Evolutionary conservation across 2,113 vertebrate species (phyloP).

Genomic region (Desmodus rotundus): DNA sequence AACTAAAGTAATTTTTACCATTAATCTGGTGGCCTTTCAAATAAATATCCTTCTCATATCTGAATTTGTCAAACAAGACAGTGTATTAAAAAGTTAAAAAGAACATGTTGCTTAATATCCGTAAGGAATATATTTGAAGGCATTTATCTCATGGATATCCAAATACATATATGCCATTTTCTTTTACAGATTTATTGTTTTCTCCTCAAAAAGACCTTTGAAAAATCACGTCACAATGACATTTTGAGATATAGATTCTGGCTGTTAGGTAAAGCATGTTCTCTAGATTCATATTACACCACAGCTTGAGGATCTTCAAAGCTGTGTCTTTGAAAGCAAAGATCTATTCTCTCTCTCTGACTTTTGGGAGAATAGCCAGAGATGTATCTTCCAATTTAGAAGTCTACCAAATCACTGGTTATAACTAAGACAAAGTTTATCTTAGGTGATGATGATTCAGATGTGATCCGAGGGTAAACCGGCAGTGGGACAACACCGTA

Average conservation of each 20-base stretch:
- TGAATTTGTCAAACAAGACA: background rate
- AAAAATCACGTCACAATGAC: background rate
- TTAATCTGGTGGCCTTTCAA: background rate
- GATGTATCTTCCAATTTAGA: background rate
- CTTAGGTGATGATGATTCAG: background rate
- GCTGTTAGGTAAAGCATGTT: background rate
- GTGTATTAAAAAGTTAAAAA: background rate
- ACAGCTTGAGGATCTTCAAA: background rate
- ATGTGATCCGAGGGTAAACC: background rate
- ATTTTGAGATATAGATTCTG: background rate
- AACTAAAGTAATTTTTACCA: slow-evolving; percentile 26
- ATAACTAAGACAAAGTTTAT: background rate
- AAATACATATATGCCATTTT: background rate
- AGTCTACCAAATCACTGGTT: background rate
- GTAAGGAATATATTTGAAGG: background rate
- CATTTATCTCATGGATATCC: background rate
- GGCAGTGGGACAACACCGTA: background rate
- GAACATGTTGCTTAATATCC: background rate
- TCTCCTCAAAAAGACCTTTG: background rate
- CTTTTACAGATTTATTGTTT: background rate
- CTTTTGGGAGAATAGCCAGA: background rate
- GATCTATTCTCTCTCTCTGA: background rate
- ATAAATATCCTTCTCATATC: background rate
- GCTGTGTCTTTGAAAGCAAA: background rate
- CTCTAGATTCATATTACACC: background rate